Evolutionary conservation across 2,113 vertebrate species (phyloP).

Genomic region (Ammodramus savannarum): DNA sequence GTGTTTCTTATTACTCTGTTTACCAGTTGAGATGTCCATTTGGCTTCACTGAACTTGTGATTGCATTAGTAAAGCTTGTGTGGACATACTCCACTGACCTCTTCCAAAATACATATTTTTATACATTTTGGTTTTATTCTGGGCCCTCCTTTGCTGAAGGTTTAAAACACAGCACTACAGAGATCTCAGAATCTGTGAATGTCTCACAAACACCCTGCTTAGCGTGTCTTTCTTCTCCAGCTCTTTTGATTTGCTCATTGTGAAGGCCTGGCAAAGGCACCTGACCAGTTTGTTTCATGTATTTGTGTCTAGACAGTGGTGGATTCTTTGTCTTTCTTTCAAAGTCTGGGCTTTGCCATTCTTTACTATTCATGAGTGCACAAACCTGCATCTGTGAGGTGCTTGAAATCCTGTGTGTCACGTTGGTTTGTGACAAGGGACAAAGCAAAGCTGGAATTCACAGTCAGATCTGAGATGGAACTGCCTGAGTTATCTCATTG

Average conservation of each 20-base stretch:
- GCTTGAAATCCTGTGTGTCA: not conserved
- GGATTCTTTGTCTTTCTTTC: not conserved
- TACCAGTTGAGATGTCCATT: conserved; percentile 33
- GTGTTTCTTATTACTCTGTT: conserved; percentile 51
- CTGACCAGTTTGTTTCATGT: not conserved
- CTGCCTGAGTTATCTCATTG: not conserved
- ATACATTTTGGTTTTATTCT: not conserved
- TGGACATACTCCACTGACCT: not conserved
- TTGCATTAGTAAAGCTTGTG: conserved; percentile 8
- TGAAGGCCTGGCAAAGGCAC: not conserved
- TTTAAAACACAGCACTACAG: not conserved
- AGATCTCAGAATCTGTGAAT: not conserved
- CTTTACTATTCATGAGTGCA: not conserved
- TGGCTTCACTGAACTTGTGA: conserved; percentile 31
- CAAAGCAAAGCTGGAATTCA: not conserved
- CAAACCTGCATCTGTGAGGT: not conserved
- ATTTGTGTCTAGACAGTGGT: not conserved
- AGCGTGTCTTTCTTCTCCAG: not conserved
- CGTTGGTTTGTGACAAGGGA: not conserved
- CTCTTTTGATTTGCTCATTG: not conserved
- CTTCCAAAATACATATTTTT: not conserved
- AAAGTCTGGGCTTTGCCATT: not conserved
- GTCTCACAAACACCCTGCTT: not conserved
- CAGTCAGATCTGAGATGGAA: not conserved
- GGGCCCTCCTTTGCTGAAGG: not conserved